A percentile compares a stretch with the other conserved stretches of the same genome.
phyloP scores from a whole-genome alignment of 2,888 invertebrate genomes.

The Mythimna lalbum region DNA sequence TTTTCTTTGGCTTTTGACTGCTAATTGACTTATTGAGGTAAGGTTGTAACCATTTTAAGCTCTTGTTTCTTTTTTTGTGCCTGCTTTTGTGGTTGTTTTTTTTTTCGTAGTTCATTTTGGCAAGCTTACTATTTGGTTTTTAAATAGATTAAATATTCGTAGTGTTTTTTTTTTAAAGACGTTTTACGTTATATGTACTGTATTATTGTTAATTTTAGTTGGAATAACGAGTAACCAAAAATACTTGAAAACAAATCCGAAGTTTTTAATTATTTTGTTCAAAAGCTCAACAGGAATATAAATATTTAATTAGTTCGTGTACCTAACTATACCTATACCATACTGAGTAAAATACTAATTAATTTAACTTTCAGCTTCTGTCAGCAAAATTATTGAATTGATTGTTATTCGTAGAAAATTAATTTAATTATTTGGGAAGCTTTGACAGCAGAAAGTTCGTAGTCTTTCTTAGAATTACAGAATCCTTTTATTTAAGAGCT shows the following conservation, averaged over 20 bases:
- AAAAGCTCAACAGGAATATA: too few species aligned
- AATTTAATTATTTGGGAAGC: slow-evolving; percentile 10
- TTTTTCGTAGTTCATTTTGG: not conserved
- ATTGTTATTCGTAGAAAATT: slow-evolving; percentile 14
- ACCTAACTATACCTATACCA: not conserved
- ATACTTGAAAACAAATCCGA: not conserved
- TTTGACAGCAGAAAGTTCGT: slow-evolving; percentile 19
- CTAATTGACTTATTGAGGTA: slow-evolving; percentile 56
- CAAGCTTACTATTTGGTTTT: not conserved
- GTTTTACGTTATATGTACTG: not conserved
- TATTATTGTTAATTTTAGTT: not conserved
- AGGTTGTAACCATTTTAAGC: slow-evolving; percentile 19
- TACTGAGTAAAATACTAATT: not conserved
- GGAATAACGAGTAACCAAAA: not conserved
- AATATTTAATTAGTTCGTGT: not conserved
- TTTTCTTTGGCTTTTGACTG: slow-evolving; percentile 56
- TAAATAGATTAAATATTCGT: not conserved
- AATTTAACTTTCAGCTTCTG: not conserved
- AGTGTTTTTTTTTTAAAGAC: not conserved
- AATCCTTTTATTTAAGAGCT: not conserved
- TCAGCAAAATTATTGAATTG: slow-evolving; percentile 12
- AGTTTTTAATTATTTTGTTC: not conserved
- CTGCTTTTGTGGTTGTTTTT: not conserved
- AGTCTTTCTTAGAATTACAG: not conserved
- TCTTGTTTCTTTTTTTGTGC: slow-evolving; percentile 2